Base-by-base conservation (phyloP, 2,797 vertebrate genomes). In the Sorex maritimensis region DNA sequence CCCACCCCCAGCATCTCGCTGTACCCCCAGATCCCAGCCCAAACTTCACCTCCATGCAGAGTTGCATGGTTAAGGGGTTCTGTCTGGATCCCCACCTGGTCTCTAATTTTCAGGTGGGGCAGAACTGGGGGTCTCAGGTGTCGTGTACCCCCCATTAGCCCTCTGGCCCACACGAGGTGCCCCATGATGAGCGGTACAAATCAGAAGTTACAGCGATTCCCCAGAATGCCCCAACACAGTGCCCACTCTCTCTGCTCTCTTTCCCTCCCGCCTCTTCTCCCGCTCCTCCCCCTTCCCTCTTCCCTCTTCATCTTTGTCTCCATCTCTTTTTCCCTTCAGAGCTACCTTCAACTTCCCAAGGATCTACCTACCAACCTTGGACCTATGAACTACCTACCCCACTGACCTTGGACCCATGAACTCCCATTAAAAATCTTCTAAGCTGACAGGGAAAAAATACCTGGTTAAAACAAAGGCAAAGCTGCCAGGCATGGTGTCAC, bases 81-180 rank as follows among this genome's bases (percentile, higher is more conserved):
- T 12, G 15, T 26, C 14, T 28, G 38, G 2, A 38, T n/a, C 21
- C 4, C 24, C 12, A 19, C 15, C 13, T 75, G 23, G 30, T 28
- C 34, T 52, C 80, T 61, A 3, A 7, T 26, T 38, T 67, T 58
- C 21, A 30, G 1, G 1, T 0, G 5, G 44, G 1, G 1, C 0
- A 3, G 44, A 52, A 5, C 79, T 46, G 1, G 21, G 15, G 0
- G 13, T 21, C 34, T 9, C 34, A 28, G 55, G 23, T 74, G 63
- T 13, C 24, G 15, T 6, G 6, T 23, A 44, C 19, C 72, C 30
- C 11, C 49, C 30, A 72, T 15, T 19, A 5, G 5, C 63, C 10
- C 52, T 81, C 44, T 9, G 61, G 28, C 61, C 68, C 14, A 0
- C 10, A 15, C 68, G 3, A 69, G 13, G 34, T 28, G 2, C 34